Conservation (phyloP, 2,888 invertebrate species). For the Spisula subtruncata region DNA sequence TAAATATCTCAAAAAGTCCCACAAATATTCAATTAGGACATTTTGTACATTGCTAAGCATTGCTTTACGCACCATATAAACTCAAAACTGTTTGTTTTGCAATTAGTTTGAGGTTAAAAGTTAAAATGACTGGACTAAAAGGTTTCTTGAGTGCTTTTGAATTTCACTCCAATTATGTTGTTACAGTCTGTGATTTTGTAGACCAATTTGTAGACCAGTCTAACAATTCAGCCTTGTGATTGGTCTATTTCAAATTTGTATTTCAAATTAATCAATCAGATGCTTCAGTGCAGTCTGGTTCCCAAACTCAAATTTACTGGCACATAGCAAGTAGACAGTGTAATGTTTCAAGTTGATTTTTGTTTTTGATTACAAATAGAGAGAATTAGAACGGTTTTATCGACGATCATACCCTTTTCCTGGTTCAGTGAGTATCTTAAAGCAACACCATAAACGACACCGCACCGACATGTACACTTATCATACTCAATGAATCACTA, state of each 20-base stretch:
- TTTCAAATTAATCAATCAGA: constrained; percentile 3
- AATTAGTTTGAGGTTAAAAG: too few relatives aligned
- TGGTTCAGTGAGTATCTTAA: constrained; percentile 38
- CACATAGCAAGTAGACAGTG: background rate
- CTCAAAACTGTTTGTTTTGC: too few relatives aligned
- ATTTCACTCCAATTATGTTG: too few relatives aligned
- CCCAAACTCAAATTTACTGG: background rate
- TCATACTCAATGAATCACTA: background rate
- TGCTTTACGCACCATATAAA: too few relatives aligned
- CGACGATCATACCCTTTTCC: constrained; percentile 3
- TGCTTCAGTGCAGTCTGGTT: background rate
- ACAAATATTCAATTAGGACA: too few relatives aligned
- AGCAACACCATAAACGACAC: background rate
- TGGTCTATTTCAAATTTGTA: background rate
- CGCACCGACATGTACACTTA: background rate
- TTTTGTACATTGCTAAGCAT: too few relatives aligned
- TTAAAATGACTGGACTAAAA: too few relatives aligned
- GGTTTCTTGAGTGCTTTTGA: too few relatives aligned
- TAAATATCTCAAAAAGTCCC: too few relatives aligned
- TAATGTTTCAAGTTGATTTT: background rate
- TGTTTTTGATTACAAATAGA: constrained; percentile 34
- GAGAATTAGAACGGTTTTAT: constrained; percentile 38
- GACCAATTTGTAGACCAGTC: too few relatives aligned
- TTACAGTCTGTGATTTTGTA: too few relatives aligned
- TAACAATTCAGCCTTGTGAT: background rate